phyloP scores from a whole-genome alignment of 2,113 vertebrate genomes.

The Corythornis madagascariensis region DNA sequence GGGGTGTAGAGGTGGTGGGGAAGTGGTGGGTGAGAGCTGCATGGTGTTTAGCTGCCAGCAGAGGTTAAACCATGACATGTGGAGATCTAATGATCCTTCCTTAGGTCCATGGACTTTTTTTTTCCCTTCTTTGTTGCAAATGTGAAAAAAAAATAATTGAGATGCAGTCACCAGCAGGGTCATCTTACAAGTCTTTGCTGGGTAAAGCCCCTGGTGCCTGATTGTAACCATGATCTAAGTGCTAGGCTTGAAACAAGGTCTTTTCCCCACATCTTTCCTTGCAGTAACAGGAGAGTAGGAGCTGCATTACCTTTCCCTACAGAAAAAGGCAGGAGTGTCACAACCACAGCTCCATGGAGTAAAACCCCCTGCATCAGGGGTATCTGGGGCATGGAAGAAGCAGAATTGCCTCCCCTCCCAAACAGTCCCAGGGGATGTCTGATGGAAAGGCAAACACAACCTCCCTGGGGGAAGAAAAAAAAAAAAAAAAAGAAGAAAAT shows the following conservation, averaged over 20 bases:
- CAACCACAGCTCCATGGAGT: accelerated
- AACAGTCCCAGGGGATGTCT: accelerated
- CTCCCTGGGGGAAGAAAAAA: accelerated
- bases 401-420: accelerated
- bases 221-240: background rate
- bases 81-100: background rate
- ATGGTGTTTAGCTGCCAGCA: no score
- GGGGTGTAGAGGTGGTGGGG: no score
- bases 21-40: no score
- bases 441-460: background rate
- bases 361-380: background rate
- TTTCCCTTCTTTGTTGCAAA: background rate
- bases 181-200: background rate
- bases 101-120: background rate
- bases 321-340: background rate
- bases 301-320: background rate
- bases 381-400: background rate
- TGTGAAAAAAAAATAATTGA: background rate
- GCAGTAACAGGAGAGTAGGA: background rate
- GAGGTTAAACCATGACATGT: no score
- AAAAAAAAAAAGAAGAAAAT: background rate
- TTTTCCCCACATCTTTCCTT: background rate
- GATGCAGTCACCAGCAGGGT: background rate
- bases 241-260: background rate
- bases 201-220: accelerated